Percentiles rank a stretch among this genome's conserved stretches.
Evolutionary conservation across 2,113 vertebrate genomes (phyloP).

Genomic region (Lanius ludovicianus): DNA sequence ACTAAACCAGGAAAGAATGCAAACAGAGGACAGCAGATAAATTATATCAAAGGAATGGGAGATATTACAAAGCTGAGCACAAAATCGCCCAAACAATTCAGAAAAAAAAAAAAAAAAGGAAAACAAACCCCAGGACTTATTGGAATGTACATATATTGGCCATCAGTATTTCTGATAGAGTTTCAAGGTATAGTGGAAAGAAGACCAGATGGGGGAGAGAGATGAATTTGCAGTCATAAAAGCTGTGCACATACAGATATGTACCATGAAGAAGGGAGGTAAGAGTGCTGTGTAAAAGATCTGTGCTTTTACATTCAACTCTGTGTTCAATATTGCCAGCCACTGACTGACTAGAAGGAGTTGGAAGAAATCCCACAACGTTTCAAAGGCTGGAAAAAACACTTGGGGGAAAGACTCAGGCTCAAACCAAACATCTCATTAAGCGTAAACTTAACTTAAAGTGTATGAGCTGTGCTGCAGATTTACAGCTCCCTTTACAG

Average conservation of each 20-base stretch:
- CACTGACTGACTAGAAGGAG: slow-evolving; percentile 28
- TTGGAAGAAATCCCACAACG: slow-evolving; percentile 27
- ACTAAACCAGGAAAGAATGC: slow-evolving; percentile 27
- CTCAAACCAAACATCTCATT: slow-evolving; percentile 42
- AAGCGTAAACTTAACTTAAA: neutral
- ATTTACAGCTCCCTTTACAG: slow-evolving; percentile 33
- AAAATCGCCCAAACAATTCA: neutral
- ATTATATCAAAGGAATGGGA: neutral
- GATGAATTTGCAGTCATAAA: neutral
- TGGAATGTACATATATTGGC: neutral
- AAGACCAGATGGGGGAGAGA: neutral
- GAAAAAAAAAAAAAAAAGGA: too few species aligned
- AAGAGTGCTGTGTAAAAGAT: neutral
- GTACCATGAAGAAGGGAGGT: neutral
- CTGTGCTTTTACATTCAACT: neutral
- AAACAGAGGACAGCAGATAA: slow-evolving; percentile 36
- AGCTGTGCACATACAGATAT: neutral
- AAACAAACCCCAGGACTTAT: too few species aligned
- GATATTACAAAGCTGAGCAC: slow-evolving; percentile 6
- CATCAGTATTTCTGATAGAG: neutral
- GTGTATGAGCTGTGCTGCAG: slow-evolving; percentile 5
- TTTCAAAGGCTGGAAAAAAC: slow-evolving; percentile 48
- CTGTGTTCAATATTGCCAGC: slow-evolving; percentile 8
- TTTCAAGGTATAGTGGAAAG: neutral
- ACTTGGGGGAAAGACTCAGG: slow-evolving; percentile 7